These are phyloP conservation scores for Laticauda colubrina DNA, from an alignment of 2,113 vertebrate genomes.

Conservation along the genomic window DNA sequence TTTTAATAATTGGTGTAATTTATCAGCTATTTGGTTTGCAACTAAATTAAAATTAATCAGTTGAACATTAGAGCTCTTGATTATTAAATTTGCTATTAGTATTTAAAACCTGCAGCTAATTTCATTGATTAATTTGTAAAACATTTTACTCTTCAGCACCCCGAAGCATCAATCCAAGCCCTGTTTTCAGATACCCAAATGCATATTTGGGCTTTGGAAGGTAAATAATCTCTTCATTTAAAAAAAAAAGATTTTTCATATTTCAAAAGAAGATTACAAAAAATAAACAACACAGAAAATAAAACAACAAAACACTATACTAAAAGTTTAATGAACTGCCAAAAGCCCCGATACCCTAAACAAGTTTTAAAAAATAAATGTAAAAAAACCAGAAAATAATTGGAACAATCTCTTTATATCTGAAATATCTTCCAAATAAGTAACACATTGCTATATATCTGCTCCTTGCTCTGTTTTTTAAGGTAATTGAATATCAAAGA, in stretches of 20 bases:
- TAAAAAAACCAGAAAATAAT: background rate
- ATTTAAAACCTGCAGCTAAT: background rate
- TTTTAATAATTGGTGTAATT: background rate
- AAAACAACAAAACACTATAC: background rate
- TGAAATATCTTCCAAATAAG: background rate
- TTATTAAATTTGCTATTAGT: background rate
- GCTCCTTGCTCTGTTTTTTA: background rate
- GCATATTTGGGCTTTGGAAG: constrained; percentile 98
- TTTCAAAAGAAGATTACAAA: background rate
- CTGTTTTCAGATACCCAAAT: constrained; percentile 92
- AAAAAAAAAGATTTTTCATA: background rate
- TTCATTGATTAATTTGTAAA: background rate
- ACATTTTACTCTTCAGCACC: constrained; percentile 73
- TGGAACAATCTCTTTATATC: background rate
- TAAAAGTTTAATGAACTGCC: background rate
- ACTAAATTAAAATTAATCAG: background rate
- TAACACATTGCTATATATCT: background rate
- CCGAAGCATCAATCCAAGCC: constrained; percentile 93
- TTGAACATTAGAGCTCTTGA: background rate
- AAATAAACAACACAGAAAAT: background rate
- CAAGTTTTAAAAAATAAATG: background rate
- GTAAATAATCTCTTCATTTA: constrained; percentile 62
- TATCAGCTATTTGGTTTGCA: background rate
- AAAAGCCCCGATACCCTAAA: background rate
- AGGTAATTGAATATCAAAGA: background rate